Evolutionary conservation across 2,888 invertebrate genomes (phyloP), one percentile per base, ranked within the genome.

Genomic region (Microplitis manilae): DNA sequence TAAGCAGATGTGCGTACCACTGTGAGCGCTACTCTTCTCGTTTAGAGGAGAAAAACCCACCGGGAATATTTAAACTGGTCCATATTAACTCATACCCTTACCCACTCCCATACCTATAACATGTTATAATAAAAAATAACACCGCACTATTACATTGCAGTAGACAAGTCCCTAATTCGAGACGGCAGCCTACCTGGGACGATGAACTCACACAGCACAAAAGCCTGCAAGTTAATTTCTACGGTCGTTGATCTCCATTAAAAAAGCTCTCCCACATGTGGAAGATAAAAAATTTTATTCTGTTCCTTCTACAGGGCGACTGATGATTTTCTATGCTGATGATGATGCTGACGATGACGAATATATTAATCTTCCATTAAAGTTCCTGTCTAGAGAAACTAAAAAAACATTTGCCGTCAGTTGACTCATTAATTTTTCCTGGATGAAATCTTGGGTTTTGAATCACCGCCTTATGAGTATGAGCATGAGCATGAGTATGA

Each of bases 1-100:
- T 75, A 81, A 86, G 88, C 88, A 88, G 88, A 88, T 88, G 88
- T 87, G 85, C 85, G 81, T 73, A 61, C 69, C 30, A 72, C 38
- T 59, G 59, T 15, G 60, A 73, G 65, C 60, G 30, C 60, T 41
- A 62, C 64, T 40, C 30, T 77, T 67, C 20, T 15, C 38, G 30
- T 72, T 70, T 69, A 59, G 17, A 30, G 50, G 67, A 67, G 41
- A 38, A 62, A 50, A 13, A 50, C 50, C 13, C 50, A 50, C 50
- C 5, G 8, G 65, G 64, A 65, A 76, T 67, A 17, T 77, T 70
- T 67, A 40, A 50, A 64, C 59, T 71, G 65, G 59, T 76, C 69
- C 61, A 68, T 60, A 76, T 60, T 64, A 68, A 69, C 17, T 17
- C 13, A 50, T 38, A 62, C 5, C 64, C 8, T 50, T 41, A 41